phyloP scores from a whole-genome alignment of 2,113 vertebrate species.

The Cochlearius cochlearius region DNA sequence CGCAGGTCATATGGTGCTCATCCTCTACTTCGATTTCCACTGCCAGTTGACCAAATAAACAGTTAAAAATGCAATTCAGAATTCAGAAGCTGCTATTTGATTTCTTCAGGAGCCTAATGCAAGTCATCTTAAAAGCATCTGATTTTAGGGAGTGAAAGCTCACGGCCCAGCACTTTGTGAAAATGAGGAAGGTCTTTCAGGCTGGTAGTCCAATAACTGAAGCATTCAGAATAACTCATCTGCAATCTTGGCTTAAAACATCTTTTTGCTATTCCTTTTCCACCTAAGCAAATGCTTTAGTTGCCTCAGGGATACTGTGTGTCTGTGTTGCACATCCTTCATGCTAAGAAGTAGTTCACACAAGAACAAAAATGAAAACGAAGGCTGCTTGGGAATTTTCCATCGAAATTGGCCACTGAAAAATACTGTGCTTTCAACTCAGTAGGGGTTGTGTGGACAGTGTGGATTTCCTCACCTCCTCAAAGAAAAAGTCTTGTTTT shows the following conservation, averaged over 20 bases:
- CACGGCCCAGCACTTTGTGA: background rate
- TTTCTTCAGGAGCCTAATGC: background rate
- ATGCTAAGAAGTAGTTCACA: slow-evolving; percentile 29
- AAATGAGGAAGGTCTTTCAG: background rate
- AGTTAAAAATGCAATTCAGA: background rate
- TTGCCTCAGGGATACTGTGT: background rate
- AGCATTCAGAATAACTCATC: background rate
- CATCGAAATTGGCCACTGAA: background rate
- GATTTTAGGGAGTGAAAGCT: background rate
- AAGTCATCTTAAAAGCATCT: background rate
- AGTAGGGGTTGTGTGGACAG: background rate
- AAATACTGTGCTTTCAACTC: background rate
- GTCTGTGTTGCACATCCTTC: background rate
- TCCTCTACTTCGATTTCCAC: background rate
- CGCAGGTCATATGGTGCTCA: background rate
- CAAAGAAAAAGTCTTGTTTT: accelerated
- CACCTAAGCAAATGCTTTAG: slow-evolving; percentile 26
- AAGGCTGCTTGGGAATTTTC: slow-evolving; percentile 11
- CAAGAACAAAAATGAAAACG: background rate
- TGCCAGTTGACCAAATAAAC: background rate
- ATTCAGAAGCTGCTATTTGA: background rate
- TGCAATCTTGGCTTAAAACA: slow-evolving; percentile 11
- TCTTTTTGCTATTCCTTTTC: background rate
- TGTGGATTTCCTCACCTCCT: background rate
- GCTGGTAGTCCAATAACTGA: background rate